These are phyloP conservation scores for Jacana jacana DNA, from an alignment of 2,113 vertebrate genomes.

Conservation along the genomic window DNA sequence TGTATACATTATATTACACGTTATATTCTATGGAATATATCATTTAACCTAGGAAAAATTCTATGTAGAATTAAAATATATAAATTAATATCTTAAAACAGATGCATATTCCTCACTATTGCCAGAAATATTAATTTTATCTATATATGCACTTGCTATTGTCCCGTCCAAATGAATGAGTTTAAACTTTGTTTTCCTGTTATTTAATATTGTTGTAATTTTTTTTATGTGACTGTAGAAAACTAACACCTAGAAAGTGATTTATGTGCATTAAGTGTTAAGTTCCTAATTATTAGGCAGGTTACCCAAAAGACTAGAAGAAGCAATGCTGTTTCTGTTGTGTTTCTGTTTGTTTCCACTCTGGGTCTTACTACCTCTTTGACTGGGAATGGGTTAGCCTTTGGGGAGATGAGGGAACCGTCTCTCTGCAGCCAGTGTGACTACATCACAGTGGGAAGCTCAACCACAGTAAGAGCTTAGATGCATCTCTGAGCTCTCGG, in stretches of 20 bases:
- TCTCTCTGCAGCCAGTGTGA: neutral
- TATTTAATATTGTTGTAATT: too few species aligned
- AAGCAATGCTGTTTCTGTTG: neutral
- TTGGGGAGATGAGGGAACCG: neutral
- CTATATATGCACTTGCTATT: neutral
- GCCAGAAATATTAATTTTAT: neutral
- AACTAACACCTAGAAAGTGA: neutral
- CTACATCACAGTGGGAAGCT: neutral
- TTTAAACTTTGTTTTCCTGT: too few species aligned
- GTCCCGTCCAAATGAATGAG: neutral
- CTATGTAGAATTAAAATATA: neutral
- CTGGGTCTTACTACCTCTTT: neutral
- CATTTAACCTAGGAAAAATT: neutral
- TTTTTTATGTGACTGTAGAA: neutral
- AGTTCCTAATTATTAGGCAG: neutral
- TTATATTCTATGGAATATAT: neutral
- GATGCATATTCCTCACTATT: neutral
- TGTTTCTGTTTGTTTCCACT: neutral
- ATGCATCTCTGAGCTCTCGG: neutral
- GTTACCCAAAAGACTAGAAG: neutral
- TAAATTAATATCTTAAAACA: neutral
- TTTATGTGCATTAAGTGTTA: neutral
- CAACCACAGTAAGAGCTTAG: fast-evolving
- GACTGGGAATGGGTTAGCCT: neutral
- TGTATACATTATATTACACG: neutral